Conservation (phyloP, 2,113 vertebrate genomes). For the Xiphorhynchus elegans region DNA sequence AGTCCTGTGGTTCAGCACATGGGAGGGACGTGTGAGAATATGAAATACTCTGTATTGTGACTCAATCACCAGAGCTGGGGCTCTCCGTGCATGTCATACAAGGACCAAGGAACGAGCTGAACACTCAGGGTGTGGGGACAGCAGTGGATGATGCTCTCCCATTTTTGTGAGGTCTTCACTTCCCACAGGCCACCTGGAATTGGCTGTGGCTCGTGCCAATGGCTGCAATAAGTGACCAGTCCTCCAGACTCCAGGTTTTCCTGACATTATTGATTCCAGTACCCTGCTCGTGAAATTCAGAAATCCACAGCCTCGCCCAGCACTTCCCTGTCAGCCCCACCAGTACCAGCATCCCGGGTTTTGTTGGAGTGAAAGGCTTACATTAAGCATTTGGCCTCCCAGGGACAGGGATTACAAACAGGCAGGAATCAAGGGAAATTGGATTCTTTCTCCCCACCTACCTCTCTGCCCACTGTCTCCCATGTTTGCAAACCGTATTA, state of each 20-base stretch:
- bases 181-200: neutral
- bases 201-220: neutral
- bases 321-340: neutral
- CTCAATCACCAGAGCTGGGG: neutral
- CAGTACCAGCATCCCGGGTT: neutral
- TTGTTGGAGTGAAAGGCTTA: neutral
- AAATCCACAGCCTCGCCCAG: neutral
- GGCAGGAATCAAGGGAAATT: slow-evolving; percentile 38
- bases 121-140: too few relatives aligned
- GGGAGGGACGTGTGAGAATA: neutral
- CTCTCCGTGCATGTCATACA: neutral
- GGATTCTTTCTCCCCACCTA: slow-evolving; percentile 29
- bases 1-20: neutral
- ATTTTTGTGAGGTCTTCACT: accelerated
- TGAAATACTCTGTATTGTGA: accelerated
- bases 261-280: neutral
- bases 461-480: neutral
- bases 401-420: neutral
- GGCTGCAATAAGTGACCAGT: neutral
- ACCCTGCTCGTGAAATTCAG: neutral
- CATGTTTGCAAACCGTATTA: slow-evolving; percentile 58
- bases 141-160: too few relatives aligned
- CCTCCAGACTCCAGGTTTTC: neutral
- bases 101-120: neutral
- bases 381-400: slow-evolving; percentile 3